Evolutionary conservation across 1,140 invertebrate genomes (phyloP).

Genomic region (Dendroctonus ponderosae): DNA sequence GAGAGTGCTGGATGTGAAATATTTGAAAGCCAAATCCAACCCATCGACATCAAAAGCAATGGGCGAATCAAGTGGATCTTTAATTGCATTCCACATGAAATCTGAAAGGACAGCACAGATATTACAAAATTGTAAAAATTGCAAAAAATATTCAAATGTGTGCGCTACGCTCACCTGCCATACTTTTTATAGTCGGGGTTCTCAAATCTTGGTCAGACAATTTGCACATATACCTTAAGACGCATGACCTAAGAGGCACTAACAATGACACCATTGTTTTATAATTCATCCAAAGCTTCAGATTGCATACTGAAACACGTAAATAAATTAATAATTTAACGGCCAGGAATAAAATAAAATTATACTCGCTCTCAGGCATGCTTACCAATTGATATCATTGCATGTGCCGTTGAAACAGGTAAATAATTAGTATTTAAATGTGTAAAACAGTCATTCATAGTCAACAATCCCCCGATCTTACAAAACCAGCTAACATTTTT

Average conservation of each 20-base stretch:
- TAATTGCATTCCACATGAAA: slow-evolving; percentile 91
- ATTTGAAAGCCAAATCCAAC: slow-evolving; percentile 88
- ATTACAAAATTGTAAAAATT: slow-evolving; percentile 17
- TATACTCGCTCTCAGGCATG: not conserved
- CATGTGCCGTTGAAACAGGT: slow-evolving; percentile 83
- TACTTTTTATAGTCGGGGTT: slow-evolving; percentile 80
- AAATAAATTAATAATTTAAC: slow-evolving; percentile 3
- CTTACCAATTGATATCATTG: slow-evolving; percentile 74
- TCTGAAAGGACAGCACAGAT: slow-evolving; percentile 55
- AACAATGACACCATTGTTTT: slow-evolving; percentile 84
- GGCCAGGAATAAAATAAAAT: slow-evolving; percentile 5
- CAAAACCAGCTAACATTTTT: slow-evolving; percentile 90
- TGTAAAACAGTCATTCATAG: slow-evolving; percentile 83
- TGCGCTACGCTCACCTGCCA: slow-evolving; percentile 84
- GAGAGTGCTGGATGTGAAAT: slow-evolving; percentile 88
- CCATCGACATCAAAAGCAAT: slow-evolving; percentile 86
- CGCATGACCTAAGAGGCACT: slow-evolving; percentile 78
- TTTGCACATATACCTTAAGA: slow-evolving; percentile 90
- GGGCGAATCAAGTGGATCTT: slow-evolving; percentile 85
- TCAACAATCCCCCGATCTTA: slow-evolving; percentile 81
- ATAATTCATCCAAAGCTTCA: slow-evolving; percentile 93
- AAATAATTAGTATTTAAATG: slow-evolving; percentile 69
- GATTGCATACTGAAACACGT: slow-evolving; percentile 70
- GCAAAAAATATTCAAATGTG: slow-evolving; percentile 2
- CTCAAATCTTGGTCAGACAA: slow-evolving; percentile 87